A percentile compares a stretch with the other conserved stretches of the same genome.
Conservation (phyloP, 2,888 invertebrate species). For the Leptinotarsa tumamoca region DNA sequence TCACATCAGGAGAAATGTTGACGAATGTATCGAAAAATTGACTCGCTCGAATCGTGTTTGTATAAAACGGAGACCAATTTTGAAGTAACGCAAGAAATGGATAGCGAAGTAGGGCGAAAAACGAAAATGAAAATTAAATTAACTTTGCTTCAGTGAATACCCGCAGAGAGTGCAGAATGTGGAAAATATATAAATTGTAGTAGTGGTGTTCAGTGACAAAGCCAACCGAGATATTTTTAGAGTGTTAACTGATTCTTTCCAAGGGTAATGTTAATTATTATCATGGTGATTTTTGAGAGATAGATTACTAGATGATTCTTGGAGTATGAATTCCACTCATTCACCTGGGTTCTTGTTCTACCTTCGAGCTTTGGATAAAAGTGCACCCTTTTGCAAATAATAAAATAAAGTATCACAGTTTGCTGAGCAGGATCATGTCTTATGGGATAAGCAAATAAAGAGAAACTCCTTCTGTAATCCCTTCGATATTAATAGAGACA, state of each 20-base stretch:
- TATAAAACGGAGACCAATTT: not conserved
- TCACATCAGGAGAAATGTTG: not conserved
- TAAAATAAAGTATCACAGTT: too few relatives aligned
- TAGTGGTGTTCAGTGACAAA: not conserved
- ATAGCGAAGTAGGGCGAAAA: constrained; percentile 9
- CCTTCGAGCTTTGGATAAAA: too few relatives aligned
- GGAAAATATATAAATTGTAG: constrained; percentile 4
- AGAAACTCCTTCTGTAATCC: too few relatives aligned
- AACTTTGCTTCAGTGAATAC: not conserved
- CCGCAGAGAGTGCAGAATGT: not conserved
- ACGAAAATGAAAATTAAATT: constrained; percentile 10
- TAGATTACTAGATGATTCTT: not conserved
- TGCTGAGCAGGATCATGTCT: too few relatives aligned
- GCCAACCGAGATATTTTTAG: not conserved
- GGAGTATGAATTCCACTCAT: too few relatives aligned
- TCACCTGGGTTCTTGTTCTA: too few relatives aligned
- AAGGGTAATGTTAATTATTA: too few relatives aligned
- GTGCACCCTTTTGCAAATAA: too few relatives aligned
- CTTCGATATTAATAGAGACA: too few relatives aligned
- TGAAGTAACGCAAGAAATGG: not conserved
- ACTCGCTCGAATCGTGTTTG: not conserved
- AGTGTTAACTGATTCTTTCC: not conserved
- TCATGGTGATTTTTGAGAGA: not conserved
- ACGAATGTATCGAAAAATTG: not conserved
- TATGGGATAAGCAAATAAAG: too few relatives aligned